Evolutionary conservation across 2,113 vertebrate species (phyloP), one percentile per base, ranked within the genome.

Genomic region (Malurus cyaneus): DNA sequence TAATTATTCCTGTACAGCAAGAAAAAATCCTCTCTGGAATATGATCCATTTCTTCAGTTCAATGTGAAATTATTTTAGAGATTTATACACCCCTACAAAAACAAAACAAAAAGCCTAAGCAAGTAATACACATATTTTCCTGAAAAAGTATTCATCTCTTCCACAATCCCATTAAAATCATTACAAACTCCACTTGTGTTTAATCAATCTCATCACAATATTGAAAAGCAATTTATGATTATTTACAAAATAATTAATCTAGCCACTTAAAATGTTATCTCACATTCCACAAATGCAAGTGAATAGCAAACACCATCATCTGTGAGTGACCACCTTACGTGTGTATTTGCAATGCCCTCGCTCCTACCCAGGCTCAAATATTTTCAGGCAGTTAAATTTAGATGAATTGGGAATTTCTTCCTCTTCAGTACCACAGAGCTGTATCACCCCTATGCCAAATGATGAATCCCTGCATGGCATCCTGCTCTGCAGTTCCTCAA

Each of bases 1-100:
- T 92, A 94, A 96, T 93, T 95, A 87, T 95, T 96, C 78, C 96
- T 90, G 57, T 64, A 89, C 46, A 94, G 94, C 8, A 15, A 70
- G 81, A 93, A 87, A 89, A 95, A 80, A 96, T 79, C 47, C 93
- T 93, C 95, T 62, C 91, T 80, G 82, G 94, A 89, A 83, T 92
- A 93, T 5, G 65, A 92, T 65, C 62, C 20, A 44, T 84, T 95
- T 92, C 90, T 89, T 85, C 46, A 91, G 86, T 78, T 95, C 77
- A 80, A 96, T 94, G 62, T 42, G 47, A 59, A 78, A 93, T 59
- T 41, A 59, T 72, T 71, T 71, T 4, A 90, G 78, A 88, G 49
- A 14, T 46, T 69, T 54, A 17, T 20, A 86, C 19, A 21, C 20
- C 44, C 20, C 47, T 86, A 64, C 86, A 88, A 86, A 96, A 89